phyloP scores from a whole-genome alignment of 2,797 vertebrate genomes.

The Sebastiscus albofasciatus region DNA sequence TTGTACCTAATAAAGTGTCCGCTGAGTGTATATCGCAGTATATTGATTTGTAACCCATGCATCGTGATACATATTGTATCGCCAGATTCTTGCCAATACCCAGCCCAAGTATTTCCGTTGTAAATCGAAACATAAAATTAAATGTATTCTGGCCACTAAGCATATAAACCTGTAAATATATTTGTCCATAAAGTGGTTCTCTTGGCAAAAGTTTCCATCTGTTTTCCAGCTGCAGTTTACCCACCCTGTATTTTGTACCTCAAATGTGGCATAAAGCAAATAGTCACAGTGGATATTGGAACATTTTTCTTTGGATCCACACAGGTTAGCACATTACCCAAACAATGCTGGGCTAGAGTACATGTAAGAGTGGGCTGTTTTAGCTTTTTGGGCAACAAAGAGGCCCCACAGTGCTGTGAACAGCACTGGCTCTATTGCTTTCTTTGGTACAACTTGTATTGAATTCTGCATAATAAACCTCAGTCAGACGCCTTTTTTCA shows the following conservation, averaged over 20 bases:
- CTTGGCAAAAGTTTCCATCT: neutral
- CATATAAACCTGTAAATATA: neutral
- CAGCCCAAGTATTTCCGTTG: neutral
- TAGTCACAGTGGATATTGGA: neutral
- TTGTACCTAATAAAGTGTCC: no score
- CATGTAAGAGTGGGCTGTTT: neutral
- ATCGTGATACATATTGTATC: no score
- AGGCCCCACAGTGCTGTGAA: neutral
- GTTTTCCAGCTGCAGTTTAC: neutral
- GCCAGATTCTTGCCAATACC: neutral
- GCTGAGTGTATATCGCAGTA: no score
- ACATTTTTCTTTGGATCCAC: slow-evolving; percentile 2
- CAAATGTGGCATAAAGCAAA: slow-evolving; percentile 8
- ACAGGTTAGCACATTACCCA: neutral
- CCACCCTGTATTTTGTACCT: neutral
- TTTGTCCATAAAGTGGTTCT: neutral
- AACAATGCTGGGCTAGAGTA: neutral
- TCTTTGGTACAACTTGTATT: neutral
- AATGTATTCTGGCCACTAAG: neutral
- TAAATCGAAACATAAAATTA: neutral
- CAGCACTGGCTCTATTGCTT: neutral
- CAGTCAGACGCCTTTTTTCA: neutral
- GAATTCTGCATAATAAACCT: neutral
- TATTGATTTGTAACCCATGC: no score
- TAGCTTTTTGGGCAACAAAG: neutral